Conservation (phyloP, 2,113 vertebrate species). For the Symphodus melops region DNA sequence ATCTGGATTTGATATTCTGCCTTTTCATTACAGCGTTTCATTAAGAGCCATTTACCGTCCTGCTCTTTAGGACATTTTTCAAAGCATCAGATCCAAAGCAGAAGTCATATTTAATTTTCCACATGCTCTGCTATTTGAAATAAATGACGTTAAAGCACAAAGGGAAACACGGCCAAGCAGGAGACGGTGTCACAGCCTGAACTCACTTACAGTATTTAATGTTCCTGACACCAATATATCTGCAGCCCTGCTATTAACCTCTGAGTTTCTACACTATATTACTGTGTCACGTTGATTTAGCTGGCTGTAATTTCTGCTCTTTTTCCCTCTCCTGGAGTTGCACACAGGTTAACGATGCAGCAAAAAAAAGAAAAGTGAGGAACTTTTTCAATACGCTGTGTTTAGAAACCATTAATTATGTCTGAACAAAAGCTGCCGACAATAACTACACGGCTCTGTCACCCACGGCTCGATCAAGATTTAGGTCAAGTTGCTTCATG, state of each 20-base stretch:
- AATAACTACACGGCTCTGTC: not conserved
- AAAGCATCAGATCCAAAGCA: not conserved
- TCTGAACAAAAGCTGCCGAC: not conserved
- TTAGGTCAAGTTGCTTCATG: not conserved
- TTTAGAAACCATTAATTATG: not conserved
- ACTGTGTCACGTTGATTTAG: constrained; percentile 22
- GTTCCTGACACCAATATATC: constrained; percentile 25
- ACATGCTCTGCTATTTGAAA: not conserved
- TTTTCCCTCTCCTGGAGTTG: constrained; percentile 1
- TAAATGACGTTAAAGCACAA: constrained; percentile 7
- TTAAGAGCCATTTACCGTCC: not conserved
- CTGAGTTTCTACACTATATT: not conserved
- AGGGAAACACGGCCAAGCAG: not conserved
- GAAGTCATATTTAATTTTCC: not conserved
- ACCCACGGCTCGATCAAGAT: not conserved
- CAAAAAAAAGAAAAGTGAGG: constrained; percentile 6
- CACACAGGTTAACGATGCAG: constrained; percentile 3
- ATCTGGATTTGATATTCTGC: not conserved
- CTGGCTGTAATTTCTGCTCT: constrained; percentile 10
- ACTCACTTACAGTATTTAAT: constrained; percentile 20
- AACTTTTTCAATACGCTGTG: not conserved
- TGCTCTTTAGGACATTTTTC: not conserved
- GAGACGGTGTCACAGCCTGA: constrained; percentile 8
- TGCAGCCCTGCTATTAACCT: constrained; percentile 43
- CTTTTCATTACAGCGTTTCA: not conserved